phyloP scores from a whole-genome alignment of 1,140 invertebrate species.

The Anadara kagoshimensis region DNA sequence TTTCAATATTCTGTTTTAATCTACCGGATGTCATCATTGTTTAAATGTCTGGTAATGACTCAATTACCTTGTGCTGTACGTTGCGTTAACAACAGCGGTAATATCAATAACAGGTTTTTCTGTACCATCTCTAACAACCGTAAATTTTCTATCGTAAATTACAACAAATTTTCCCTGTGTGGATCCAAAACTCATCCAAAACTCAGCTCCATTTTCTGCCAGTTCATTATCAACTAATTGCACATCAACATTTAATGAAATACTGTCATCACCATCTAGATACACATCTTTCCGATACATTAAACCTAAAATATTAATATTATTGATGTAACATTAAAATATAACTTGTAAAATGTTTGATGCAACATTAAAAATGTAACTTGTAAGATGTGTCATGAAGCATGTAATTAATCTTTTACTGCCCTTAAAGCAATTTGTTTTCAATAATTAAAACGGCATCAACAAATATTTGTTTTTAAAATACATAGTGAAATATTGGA shows the following conservation, averaged over 20 bases:
- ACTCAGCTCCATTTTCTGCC: slow-evolving; percentile 21
- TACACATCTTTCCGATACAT: slow-evolving; percentile 36
- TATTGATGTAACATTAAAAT: background rate
- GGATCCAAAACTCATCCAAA: slow-evolving; percentile 48
- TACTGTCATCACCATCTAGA: slow-evolving; percentile 48
- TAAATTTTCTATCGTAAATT: slow-evolving; percentile 42
- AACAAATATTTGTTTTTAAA: no score
- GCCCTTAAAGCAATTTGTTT: no score
- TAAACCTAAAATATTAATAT: slow-evolving; percentile 38
- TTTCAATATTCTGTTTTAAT: no score
- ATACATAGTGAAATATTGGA: no score
- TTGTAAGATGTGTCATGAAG: no score
- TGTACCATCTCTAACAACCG: slow-evolving; percentile 27
- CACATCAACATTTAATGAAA: slow-evolving; percentile 51
- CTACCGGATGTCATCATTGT: background rate
- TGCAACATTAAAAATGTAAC: no score
- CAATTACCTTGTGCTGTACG: slow-evolving; percentile 46
- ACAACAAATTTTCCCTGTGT: slow-evolving; percentile 46
- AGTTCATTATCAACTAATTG: slow-evolving; percentile 53
- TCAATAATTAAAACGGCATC: no score
- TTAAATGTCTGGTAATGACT: background rate
- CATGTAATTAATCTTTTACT: no score
- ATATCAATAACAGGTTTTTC: slow-evolving; percentile 49
- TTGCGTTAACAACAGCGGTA: slow-evolving; percentile 35
- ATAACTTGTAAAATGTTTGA: background rate